Conservation (phyloP, 2,797 vertebrate species). For the Gymnothorax javanicus region DNA sequence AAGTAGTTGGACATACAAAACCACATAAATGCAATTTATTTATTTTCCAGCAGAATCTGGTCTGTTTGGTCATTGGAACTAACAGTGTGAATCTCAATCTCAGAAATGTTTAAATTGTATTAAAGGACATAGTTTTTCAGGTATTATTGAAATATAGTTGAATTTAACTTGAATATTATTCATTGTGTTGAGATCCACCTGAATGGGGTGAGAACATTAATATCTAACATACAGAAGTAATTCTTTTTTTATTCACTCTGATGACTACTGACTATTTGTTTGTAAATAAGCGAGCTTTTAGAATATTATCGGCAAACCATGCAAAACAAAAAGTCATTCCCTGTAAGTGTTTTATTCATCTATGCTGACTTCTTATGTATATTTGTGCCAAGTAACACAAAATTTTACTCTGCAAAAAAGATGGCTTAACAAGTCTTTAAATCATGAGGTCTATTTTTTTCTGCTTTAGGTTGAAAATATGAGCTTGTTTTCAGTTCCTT, state of each 20-base stretch:
- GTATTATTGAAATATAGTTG: not conserved
- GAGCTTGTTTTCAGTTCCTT: no score
- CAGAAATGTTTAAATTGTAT: not conserved
- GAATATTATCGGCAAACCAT: not conserved
- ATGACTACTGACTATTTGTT: not conserved
- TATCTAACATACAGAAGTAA: not conserved
- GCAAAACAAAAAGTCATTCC: no score
- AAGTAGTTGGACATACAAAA: not conserved
- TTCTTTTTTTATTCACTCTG: not conserved
- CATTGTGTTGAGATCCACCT: not conserved
- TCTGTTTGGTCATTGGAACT: not conserved
- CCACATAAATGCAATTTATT: not conserved
- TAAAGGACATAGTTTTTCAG: slow-evolving; percentile 10
- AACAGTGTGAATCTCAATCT: not conserved
- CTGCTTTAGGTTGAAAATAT: no score
- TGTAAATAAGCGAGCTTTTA: not conserved
- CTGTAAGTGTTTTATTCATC: no score
- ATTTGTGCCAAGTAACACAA: no score
- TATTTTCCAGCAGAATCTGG: not conserved
- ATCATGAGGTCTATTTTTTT: no score
- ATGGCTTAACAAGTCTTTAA: no score
- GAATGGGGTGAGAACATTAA: not conserved
- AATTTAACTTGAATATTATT: not conserved
- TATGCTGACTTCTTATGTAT: no score
- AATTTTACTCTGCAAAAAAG: no score